Percentiles rank a stretch among this genome's conserved stretches.
phyloP scores from a whole-genome alignment of 2,888 invertebrate genomes.

The Meiosimyza platycephala region DNA sequence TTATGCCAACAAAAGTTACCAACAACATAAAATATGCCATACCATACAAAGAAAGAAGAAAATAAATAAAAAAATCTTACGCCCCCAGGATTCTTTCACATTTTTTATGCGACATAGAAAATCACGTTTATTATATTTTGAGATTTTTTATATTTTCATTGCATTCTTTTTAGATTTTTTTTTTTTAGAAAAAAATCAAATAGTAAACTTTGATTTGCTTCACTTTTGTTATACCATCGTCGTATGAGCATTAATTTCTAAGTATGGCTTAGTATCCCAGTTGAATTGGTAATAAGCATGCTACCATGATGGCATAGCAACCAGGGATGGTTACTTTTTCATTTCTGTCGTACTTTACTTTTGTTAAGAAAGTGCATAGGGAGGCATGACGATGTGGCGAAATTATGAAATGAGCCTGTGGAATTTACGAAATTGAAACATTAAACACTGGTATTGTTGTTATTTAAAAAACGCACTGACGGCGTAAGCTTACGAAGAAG shows the following conservation, averaged over 20 bases:
- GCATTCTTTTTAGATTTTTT: background rate
- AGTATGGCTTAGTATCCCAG: too few species aligned
- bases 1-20: constrained; percentile 42
- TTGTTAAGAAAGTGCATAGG: too few species aligned
- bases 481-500: too few species aligned
- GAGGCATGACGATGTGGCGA: too few species aligned
- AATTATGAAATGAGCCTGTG: too few species aligned
- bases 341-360: too few species aligned
- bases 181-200: constrained; percentile 22
- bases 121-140: constrained; percentile 19
- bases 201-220: constrained; percentile 34
- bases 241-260: background rate
- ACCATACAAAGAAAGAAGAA: constrained; percentile 47
- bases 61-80: constrained; percentile 48
- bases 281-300: too few species aligned
- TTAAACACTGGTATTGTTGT: too few species aligned
- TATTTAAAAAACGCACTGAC: too few species aligned
- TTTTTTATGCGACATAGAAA: constrained; percentile 16
- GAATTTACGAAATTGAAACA: too few species aligned
- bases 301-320: too few species aligned
- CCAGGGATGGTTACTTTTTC: too few species aligned
- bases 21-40: constrained; percentile 36
- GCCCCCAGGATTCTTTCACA: background rate
- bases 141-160: constrained; percentile 17
- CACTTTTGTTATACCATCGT: constrained; percentile 1